phyloP scores from a whole-genome alignment of 2,113 vertebrate genomes.

The Chascanopsetta lugubris region DNA sequence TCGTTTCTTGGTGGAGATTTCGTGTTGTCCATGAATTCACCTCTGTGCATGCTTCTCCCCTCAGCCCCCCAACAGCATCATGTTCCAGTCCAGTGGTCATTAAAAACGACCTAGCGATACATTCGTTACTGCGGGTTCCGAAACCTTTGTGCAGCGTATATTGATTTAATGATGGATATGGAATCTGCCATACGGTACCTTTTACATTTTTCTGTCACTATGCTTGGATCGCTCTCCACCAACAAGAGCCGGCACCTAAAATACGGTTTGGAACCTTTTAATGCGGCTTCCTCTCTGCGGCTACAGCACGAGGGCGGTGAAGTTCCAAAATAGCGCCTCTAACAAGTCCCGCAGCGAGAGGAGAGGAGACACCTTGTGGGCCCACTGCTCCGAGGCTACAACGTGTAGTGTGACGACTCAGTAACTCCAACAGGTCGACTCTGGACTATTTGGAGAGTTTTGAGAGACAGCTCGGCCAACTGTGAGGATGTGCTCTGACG shows the following conservation, averaged over 20 bases:
- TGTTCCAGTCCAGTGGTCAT: too few species aligned
- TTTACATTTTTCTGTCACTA: background rate
- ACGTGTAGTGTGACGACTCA: slow-evolving; percentile 78
- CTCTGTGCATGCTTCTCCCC: too few species aligned
- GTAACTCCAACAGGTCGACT: slow-evolving; percentile 78
- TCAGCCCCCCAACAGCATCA: too few species aligned
- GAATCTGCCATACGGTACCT: too few species aligned
- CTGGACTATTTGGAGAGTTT: slow-evolving; percentile 76
- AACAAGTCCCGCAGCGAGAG: slow-evolving; percentile 77
- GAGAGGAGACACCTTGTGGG: slow-evolving; percentile 69
- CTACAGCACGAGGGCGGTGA: slow-evolving; percentile 43
- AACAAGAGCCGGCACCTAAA: slow-evolving; percentile 2
- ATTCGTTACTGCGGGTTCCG: too few species aligned
- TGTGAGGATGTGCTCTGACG: slow-evolving; percentile 76
- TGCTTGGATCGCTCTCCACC: slow-evolving; percentile 7
- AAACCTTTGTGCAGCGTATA: too few species aligned
- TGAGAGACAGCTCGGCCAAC: slow-evolving; percentile 79
- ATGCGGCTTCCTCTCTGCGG: slow-evolving; percentile 26
- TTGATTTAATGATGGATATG: too few species aligned
- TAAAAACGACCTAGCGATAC: too few species aligned
- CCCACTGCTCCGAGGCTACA: slow-evolving; percentile 72
- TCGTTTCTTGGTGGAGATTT: too few species aligned
- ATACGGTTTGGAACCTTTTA: slow-evolving; percentile 30
- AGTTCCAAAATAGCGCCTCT: slow-evolving; percentile 73
- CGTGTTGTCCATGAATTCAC: too few species aligned